Evolutionary conservation across 2,888 invertebrate species (phyloP).

Genomic region (Baronia brevicornis): DNA sequence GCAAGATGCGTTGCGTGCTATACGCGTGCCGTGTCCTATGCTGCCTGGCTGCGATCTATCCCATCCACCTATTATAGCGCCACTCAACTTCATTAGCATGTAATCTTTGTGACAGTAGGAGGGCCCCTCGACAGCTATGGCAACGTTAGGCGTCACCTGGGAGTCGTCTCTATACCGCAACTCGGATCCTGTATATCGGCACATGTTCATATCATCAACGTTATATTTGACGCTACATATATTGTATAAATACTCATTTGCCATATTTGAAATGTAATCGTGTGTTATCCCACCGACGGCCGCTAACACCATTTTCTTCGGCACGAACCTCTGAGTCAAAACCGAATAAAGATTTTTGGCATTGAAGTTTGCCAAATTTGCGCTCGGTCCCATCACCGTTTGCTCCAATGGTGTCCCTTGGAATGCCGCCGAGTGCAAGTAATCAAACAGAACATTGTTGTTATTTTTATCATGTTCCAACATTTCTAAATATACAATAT

Average conservation of each 20-base stretch:
- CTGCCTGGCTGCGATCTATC: slow-evolving; percentile 92
- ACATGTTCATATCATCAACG: slow-evolving; percentile 35
- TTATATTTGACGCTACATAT: slow-evolving; percentile 76
- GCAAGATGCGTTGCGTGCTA: slow-evolving; percentile 83
- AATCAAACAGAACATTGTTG: slow-evolving; percentile 45
- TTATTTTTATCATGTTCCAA: slow-evolving; percentile 40
- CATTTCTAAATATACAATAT: slow-evolving; percentile 48
- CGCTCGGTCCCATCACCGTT: slow-evolving; percentile 77
- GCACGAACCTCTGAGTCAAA: slow-evolving; percentile 89
- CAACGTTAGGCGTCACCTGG: slow-evolving; percentile 91
- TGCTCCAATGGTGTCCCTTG: slow-evolving; percentile 58
- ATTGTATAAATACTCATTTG: slow-evolving; percentile 80
- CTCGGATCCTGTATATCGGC: slow-evolving; percentile 92
- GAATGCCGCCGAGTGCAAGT: slow-evolving; percentile 58
- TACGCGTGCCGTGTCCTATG: slow-evolving; percentile 83
- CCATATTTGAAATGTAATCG: slow-evolving; percentile 84
- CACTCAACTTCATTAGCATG: slow-evolving; percentile 94
- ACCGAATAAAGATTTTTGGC: slow-evolving; percentile 83
- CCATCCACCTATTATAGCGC: slow-evolving; percentile 92
- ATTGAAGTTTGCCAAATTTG: slow-evolving; percentile 78
- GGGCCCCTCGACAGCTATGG: slow-evolving; percentile 93
- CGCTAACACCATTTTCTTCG: slow-evolving; percentile 92
- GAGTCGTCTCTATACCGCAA: slow-evolving; percentile 91
- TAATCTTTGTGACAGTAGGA: slow-evolving; percentile 94
- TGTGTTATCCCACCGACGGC: slow-evolving; percentile 95